A percentile compares a stretch with the other conserved stretches of the same genome.
phyloP scores from a whole-genome alignment of 2,888 invertebrate species.

The Philonicus albiceps region DNA sequence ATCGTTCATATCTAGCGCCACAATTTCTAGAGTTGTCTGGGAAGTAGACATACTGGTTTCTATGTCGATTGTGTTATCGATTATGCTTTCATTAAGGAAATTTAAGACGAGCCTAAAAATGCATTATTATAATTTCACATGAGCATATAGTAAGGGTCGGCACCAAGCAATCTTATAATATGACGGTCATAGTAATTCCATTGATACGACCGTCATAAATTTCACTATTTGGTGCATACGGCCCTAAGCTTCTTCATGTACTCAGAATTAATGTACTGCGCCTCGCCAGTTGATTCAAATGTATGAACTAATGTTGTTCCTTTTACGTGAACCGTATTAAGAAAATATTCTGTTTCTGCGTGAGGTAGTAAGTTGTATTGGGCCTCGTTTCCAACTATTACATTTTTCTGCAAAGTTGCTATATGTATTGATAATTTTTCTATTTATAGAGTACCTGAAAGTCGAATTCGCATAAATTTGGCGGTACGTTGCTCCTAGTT shows the following conservation, averaged over 20 bases:
- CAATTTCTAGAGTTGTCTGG: constrained; percentile 55
- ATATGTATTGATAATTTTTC: not conserved
- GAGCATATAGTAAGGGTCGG: not conserved
- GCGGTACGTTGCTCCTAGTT: constrained; percentile 62
- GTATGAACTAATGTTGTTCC: constrained; percentile 62
- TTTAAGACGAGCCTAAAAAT: constrained; percentile 56
- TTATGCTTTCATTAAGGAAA: constrained; percentile 59
- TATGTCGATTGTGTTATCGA: constrained; percentile 61
- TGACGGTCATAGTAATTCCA: not conserved
- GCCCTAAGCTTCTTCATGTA: constrained; percentile 49
- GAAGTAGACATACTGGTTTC: constrained; percentile 61
- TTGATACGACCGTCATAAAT: not conserved
- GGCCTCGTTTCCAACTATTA: constrained; percentile 62
- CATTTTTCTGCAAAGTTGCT: constrained; percentile 55
- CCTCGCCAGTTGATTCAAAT: constrained; percentile 63
- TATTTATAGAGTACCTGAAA: constrained; percentile 53
- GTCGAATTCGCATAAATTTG: constrained; percentile 62
- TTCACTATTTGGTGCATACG: not conserved
- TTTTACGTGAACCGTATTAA: constrained; percentile 60
- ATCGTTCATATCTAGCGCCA: constrained; percentile 58
- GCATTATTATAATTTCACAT: not conserved
- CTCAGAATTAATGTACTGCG: constrained; percentile 62
- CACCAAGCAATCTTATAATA: not conserved
- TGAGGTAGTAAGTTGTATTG: constrained; percentile 60
- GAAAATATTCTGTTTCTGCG: constrained; percentile 59